phyloP scores from a whole-genome alignment of 2,888 invertebrate genomes.

The Sphaeridia pumilis region DNA sequence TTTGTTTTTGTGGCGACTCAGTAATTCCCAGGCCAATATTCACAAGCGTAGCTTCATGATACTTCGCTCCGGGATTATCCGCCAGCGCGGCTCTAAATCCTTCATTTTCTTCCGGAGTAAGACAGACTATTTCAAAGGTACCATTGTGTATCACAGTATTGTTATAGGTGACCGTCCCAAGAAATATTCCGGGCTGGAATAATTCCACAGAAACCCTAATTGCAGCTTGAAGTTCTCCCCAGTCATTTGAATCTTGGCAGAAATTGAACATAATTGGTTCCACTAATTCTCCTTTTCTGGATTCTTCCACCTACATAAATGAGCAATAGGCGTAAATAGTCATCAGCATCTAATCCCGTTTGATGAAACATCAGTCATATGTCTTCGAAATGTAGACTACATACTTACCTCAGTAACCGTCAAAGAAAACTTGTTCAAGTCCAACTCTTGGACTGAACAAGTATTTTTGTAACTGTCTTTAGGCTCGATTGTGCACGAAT shows the following conservation, averaged over 20 bases:
- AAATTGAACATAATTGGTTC: constrained; percentile 30
- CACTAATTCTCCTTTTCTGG: constrained; percentile 12
- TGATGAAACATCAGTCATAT: neutral
- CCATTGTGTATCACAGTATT: constrained; percentile 28
- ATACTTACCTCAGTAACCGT: constrained; percentile 18
- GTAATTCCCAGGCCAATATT: constrained; percentile 7
- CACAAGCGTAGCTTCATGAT: constrained; percentile 25
- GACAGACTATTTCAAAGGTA: constrained; percentile 29
- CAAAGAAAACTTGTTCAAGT: constrained; percentile 23
- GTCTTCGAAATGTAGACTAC: neutral
- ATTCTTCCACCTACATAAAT: constrained; percentile 17
- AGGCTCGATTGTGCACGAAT: constrained; percentile 24
- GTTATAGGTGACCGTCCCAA: constrained; percentile 24
- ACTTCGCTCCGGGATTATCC: constrained; percentile 24
- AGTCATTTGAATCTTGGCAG: constrained; percentile 18
- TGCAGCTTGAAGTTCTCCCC: constrained; percentile 15
- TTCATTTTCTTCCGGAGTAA: constrained; percentile 28
- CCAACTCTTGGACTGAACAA: constrained; percentile 32
- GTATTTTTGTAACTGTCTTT: constrained; percentile 30
- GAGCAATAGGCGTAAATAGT: neutral
- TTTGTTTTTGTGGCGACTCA: neutral
- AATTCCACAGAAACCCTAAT: constrained; percentile 26
- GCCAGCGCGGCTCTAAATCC: constrained; percentile 20
- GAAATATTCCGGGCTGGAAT: constrained; percentile 29
- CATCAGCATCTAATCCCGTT: neutral